These are phyloP conservation scores for Chaunax sp. DNA, from an alignment of 2,797 vertebrate genomes.

Conservation along the genomic window DNA sequence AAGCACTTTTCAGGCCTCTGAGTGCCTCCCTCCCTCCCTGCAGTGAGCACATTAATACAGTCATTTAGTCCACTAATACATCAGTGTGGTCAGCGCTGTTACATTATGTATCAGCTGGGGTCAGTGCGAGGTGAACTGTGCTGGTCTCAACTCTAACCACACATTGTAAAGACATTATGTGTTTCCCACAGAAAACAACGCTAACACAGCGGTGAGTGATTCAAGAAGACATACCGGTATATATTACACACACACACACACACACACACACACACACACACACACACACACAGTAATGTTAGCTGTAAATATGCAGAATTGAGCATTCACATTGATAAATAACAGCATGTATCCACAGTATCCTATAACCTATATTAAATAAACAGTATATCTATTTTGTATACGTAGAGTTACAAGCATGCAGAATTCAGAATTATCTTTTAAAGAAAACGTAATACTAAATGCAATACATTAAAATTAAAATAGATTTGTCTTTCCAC, in stretches of 20 bases:
- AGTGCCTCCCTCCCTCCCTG: conserved; percentile 54
- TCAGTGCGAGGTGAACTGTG: conserved; percentile 74
- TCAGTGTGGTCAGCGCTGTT: conserved; percentile 76
- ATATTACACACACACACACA: conserved; percentile 8
- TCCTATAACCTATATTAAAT: neutral
- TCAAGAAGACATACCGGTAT: conserved; percentile 36
- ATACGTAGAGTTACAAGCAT: no score
- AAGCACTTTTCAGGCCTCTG: conserved; percentile 71
- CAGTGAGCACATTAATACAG: conserved; percentile 69
- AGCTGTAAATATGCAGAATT: neutral
- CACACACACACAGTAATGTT: conserved; percentile 3
- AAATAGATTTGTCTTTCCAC: no score
- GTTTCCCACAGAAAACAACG: conserved; percentile 68
- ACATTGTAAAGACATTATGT: conserved; percentile 76
- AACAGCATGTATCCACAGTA: neutral
- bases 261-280: conserved; percentile 6
- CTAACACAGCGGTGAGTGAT: conserved; percentile 38
- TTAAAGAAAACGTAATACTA: no score
- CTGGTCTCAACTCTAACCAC: conserved; percentile 74
- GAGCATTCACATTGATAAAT: neutral
- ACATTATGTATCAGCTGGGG: conserved; percentile 80
- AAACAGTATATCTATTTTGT: neutral
- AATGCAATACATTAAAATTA: no score
- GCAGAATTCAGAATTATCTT: neutral
- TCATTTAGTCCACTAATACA: conserved; percentile 74